Percentiles rank a stretch among this genome's conserved stretches.
Evolutionary conservation across 2,888 invertebrate genomes (phyloP).

Genomic region (Rhamphomyia laevipes): DNA sequence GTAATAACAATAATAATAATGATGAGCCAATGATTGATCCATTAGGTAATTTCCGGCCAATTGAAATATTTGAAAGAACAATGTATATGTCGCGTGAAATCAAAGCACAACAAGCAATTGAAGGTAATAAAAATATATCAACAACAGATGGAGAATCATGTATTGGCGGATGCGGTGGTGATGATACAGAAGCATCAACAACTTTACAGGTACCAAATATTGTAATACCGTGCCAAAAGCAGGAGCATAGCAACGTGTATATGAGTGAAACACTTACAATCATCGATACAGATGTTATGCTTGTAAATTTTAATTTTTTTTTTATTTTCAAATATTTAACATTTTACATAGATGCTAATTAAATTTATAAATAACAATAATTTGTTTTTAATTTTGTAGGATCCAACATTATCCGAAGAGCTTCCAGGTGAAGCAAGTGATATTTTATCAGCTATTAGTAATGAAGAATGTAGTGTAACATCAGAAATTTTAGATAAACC

Average conservation of each 20-base stretch:
- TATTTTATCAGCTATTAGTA: slow-evolving; percentile 50
- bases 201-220: slow-evolving; percentile 18
- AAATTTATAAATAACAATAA: neutral
- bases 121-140: slow-evolving; percentile 4
- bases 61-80: slow-evolving; percentile 36
- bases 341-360: neutral
- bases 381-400: slow-evolving; percentile 20
- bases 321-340: neutral
- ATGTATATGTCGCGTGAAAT: slow-evolving; percentile 30
- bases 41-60: slow-evolving; percentile 31
- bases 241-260: slow-evolving; percentile 24
- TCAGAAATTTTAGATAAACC: slow-evolving; percentile 52
- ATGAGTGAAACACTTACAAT: slow-evolving; percentile 49
- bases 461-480: slow-evolving; percentile 58
- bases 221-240: slow-evolving; percentile 11
- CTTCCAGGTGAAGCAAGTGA: slow-evolving; percentile 39
- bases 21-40: slow-evolving; percentile 31
- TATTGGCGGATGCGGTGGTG: slow-evolving; percentile 12
- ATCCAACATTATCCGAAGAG: slow-evolving; percentile 33
- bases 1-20: slow-evolving; percentile 4
- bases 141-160: slow-evolving; percentile 16
- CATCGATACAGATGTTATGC: slow-evolving; percentile 47
- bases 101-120: slow-evolving; percentile 9
- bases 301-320: slow-evolving; percentile 24
- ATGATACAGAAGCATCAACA: slow-evolving; percentile 1